These are phyloP conservation scores for Syngnathus floridae DNA, from an alignment of 2,113 vertebrate species.

Conservation along the genomic window DNA sequence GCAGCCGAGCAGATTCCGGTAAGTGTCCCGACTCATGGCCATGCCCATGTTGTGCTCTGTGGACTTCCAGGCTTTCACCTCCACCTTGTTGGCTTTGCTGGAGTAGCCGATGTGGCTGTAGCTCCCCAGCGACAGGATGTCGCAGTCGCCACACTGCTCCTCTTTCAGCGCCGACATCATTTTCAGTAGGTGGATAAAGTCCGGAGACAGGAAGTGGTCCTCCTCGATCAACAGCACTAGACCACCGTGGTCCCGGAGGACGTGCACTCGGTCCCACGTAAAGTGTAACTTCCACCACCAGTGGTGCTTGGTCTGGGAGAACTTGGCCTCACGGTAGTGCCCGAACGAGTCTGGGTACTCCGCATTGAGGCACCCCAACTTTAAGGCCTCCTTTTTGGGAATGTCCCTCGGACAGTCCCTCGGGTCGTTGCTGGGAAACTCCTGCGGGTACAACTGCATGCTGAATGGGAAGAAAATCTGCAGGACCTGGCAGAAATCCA, in stretches of 20 bases:
- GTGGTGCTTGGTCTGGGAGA: constrained; percentile 97
- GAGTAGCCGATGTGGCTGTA: constrained; percentile 79
- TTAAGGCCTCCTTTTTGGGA: constrained; percentile 81
- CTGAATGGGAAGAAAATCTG: constrained; percentile 98
- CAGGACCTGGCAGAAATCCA: constrained; percentile 92
- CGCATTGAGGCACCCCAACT: constrained; percentile 89
- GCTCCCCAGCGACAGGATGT: constrained; percentile 84
- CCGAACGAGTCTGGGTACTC: constrained; percentile 95
- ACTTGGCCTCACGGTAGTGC: constrained; percentile 93
- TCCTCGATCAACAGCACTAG: constrained; percentile 89
- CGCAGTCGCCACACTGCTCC: constrained; percentile 84
- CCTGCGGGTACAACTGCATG: constrained; percentile 89
- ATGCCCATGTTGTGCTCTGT: constrained; percentile 99
- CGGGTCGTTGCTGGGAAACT: constrained; percentile 93
- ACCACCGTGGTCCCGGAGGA: constrained; percentile 77
- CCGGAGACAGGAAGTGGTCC: constrained; percentile 89
- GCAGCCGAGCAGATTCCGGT: constrained; percentile 85
- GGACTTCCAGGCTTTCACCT: constrained; percentile 95
- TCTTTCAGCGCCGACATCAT: constrained; percentile 75
- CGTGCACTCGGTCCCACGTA: constrained; percentile 85
- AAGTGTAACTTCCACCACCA: constrained; percentile 99
- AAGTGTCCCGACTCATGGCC: constrained; percentile 82
- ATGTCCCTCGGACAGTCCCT: constrained; percentile 90
- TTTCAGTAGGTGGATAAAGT: constrained; percentile 85
- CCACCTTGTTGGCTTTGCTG: constrained; percentile 84